phyloP scores from a whole-genome alignment of 1,140 invertebrate genomes.

The Pseudobourletiella spinata region DNA sequence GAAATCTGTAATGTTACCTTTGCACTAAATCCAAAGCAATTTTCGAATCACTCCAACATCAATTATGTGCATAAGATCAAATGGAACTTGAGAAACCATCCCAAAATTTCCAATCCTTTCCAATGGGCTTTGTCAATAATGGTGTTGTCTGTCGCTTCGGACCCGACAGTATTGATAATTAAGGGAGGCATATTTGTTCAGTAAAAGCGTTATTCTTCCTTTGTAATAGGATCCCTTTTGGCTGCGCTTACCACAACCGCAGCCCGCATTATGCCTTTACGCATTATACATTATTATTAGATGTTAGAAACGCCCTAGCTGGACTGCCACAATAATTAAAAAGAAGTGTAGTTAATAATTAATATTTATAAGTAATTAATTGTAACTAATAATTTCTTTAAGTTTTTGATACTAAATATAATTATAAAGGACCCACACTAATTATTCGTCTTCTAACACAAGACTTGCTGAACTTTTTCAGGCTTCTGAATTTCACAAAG shows the following conservation, averaged over 20 bases:
- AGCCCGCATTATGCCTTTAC: background rate
- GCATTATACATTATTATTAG: no score
- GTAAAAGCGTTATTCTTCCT: background rate
- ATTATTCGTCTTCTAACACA: no score
- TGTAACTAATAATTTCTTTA: background rate
- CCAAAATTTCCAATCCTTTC: constrained; percentile 19
- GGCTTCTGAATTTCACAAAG: background rate
- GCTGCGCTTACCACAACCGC: background rate
- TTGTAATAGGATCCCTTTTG: background rate
- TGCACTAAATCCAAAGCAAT: constrained; percentile 15
- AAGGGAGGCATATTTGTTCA: background rate
- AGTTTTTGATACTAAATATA: background rate
- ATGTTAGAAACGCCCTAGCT: background rate
- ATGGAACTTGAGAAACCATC: constrained; percentile 33
- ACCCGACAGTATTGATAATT: constrained; percentile 34
- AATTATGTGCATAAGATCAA: constrained; percentile 36
- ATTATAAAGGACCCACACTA: no score
- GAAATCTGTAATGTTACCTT: no score
- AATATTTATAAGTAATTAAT: background rate
- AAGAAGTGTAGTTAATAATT: no score
- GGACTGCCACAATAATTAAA: background rate
- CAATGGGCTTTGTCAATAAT: constrained; percentile 8
- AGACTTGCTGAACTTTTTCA: background rate
- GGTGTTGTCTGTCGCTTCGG: constrained; percentile 29
- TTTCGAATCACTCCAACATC: constrained; percentile 36